These are phyloP conservation scores for Caenorhabditis zanzibari DNA, from an alignment of 2,888 invertebrate genomes.

Conservation along the genomic window DNA sequence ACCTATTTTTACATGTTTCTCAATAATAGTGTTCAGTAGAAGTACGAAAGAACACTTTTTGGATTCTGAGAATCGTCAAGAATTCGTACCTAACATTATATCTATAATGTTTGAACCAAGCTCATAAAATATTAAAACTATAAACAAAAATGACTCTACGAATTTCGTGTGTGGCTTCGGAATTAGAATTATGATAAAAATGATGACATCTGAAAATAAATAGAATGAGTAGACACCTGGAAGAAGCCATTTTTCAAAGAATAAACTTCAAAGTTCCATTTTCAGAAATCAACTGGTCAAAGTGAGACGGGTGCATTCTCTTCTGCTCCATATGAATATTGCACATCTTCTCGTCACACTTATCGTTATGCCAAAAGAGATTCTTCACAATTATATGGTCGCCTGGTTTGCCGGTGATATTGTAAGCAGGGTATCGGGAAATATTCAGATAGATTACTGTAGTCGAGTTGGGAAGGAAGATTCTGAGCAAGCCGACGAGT, in stretches of 20 bases:
- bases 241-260: background rate
- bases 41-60: no score
- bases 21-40: no score
- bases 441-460: no score
- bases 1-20: no score
- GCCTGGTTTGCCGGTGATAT: constrained; percentile 81
- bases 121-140: background rate
- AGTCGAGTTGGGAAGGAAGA: background rate
- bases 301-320: constrained; percentile 79
- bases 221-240: background rate
- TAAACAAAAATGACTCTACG: background rate
- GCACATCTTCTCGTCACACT: constrained; percentile 81
- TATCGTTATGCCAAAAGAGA: constrained; percentile 81
- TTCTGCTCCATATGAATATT: constrained; percentile 82
- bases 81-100: no score
- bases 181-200: constrained; percentile 15
- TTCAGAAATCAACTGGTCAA: constrained; percentile 80
- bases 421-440: constrained; percentile 59
- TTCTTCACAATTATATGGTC: constrained; percentile 81
- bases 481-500: no score
- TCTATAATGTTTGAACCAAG: background rate
- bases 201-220: constrained; percentile 18
- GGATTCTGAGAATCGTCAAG: no score
- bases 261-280: background rate
- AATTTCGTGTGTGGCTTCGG: constrained; percentile 31